Base-by-base conservation (phyloP, 2,888 invertebrate species). In the Allygus modestus region DNA sequence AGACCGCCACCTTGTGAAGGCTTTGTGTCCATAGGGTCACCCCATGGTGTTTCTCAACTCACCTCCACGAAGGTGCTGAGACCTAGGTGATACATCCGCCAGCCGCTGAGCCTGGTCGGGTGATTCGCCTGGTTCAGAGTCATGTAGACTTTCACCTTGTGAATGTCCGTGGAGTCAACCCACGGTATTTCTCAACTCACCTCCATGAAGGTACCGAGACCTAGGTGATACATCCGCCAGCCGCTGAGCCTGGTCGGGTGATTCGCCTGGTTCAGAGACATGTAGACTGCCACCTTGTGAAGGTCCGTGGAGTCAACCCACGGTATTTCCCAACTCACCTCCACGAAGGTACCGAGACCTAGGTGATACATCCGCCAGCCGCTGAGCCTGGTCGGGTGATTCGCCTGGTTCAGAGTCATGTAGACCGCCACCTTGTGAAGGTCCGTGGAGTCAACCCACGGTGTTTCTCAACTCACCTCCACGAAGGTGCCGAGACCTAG, bases 311-410 rank as follows among this genome's bases (percentile, higher is more conserved):
- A 31, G 9, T 84, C 82, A 0, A 43, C 41, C 86, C 85, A 46
- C 12, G 46, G 46, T n/a, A n/a, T n/a, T n/a, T n/a, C n/a, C n/a
- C n/a, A n/a, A 46, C 12, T 46, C 46, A 17, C 46, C 46, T 46
- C 46, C n/a, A 17, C n/a, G 17, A 12, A 11, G 20, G 20, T 69
- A 2, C 69, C 20, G 69, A 69, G 20, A 23, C 69, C 37, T 4
- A 51, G n/a, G 51, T 77, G 73, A 75, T 87, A 87, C 79, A 87
- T 86, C 65, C 83, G 85, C 84, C 85, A 85, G 46, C 86, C 86
- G 33, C 85, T 87, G 33, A 87, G 65, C 17, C 69, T 71, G n/a
- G 82, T 69, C 4, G 84, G 81, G 23, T 51, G 73, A 15, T 51
- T 26, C 5, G 83, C 75, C 11, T 77, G 83, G 33, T 37, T 51